A percentile compares a stretch with the other conserved stretches of the same genome.
Evolutionary conservation across 2,797 vertebrate species (phyloP).

Genomic region (Agapornis canus): DNA sequence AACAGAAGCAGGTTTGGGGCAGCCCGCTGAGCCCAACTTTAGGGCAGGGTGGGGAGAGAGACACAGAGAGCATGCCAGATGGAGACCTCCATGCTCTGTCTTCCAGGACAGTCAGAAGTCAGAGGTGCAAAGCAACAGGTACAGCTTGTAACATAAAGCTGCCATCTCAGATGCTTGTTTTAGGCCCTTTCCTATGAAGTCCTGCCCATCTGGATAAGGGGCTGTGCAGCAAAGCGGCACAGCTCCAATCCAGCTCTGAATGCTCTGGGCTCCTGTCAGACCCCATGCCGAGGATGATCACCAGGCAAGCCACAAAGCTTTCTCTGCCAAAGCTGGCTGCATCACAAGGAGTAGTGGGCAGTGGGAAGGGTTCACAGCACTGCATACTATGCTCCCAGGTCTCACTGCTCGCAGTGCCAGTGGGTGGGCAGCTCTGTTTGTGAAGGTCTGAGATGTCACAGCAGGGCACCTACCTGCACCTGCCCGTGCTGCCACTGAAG

Average conservation of each 20-base stretch:
- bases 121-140: background rate
- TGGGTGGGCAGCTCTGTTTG: accelerated
- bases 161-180: background rate
- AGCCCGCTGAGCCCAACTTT: background rate
- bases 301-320: accelerated
- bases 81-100: background rate
- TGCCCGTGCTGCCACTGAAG: background rate
- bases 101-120: background rate
- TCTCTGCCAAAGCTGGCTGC: background rate
- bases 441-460: background rate
- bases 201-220: background rate
- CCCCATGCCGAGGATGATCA: background rate
- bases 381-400: background rate
- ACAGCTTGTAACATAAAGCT: background rate
- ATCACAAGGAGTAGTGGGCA: background rate
- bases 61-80: background rate
- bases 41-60: background rate
- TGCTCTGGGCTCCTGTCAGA: accelerated
- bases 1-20: background rate
- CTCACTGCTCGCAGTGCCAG: accelerated
- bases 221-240: accelerated
- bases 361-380: accelerated
- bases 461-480: accelerated
- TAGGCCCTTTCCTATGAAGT: background rate
- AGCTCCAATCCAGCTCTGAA: background rate